phyloP scores from a whole-genome alignment of 1,140 invertebrate species.

The Myzus persicae region DNA sequence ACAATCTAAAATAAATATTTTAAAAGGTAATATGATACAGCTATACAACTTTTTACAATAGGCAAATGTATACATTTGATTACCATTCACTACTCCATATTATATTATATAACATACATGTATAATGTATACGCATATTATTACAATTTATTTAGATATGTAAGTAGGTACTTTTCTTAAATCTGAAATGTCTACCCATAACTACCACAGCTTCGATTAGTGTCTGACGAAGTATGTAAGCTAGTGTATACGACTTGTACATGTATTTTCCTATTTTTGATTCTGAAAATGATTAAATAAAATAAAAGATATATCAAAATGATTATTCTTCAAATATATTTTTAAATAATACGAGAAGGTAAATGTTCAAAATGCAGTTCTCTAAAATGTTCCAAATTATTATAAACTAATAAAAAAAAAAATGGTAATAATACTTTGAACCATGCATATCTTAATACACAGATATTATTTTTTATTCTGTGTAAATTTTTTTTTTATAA shows the following conservation, averaged over 20 bases:
- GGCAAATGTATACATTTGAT: background rate
- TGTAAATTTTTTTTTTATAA: background rate
- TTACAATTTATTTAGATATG: background rate
- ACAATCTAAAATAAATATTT: background rate
- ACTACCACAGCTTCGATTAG: background rate
- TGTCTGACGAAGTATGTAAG: background rate
- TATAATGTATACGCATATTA: background rate
- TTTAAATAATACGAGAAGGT: background rate
- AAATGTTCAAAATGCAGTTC: background rate
- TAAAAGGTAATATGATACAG: background rate
- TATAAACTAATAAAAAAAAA: background rate
- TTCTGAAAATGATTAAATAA: background rate
- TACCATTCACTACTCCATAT: background rate
- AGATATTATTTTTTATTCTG: background rate
- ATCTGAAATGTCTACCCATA: background rate
- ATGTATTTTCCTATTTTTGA: background rate
- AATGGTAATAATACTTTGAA: no score
- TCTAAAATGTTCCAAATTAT: background rate
- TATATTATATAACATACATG: background rate
- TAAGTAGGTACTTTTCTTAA: background rate
- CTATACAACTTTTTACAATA: background rate
- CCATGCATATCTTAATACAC: background rate
- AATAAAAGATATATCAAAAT: background rate
- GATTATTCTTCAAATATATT: no score
- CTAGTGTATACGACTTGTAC: background rate